Conservation (phyloP, 1,140 invertebrate genomes). For the Steinernema khuongi region DNA sequence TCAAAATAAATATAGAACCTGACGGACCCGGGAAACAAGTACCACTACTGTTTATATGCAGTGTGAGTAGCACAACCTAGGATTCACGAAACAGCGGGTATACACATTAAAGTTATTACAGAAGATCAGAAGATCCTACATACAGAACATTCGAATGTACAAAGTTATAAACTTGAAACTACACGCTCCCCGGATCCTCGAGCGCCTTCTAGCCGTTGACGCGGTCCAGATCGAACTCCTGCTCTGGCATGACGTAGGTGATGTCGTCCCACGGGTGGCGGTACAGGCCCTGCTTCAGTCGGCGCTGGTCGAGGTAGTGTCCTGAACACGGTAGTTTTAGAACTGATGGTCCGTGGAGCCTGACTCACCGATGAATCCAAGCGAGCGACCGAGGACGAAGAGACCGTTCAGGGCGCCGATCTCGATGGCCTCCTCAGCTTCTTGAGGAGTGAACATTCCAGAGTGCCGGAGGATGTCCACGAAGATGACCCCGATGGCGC, state of each 20-base stretch:
- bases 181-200: neutral
- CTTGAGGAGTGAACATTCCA: conserved; percentile 87
- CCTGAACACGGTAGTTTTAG: conserved; percentile 63
- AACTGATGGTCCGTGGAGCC: conserved; percentile 18
- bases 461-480: conserved; percentile 89
- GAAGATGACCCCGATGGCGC: conserved; percentile 91
- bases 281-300: conserved; percentile 96
- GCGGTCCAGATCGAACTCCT: conserved; percentile 19
- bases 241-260: conserved; percentile 86
- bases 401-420: conserved; percentile 96
- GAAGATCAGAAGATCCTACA: too few species aligned
- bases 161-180: neutral
- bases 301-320: conserved; percentile 95
- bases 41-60: too few species aligned
- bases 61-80: neutral
- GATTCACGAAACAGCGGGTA: neutral
- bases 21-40: too few species aligned
- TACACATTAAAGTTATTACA: neutral
- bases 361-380: conserved; percentile 86
- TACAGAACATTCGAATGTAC: neutral
- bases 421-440: conserved; percentile 90
- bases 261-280: conserved; percentile 99
- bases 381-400: conserved; percentile 92
- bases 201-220: conserved; percentile 24
- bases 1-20: neutral